Evolutionary conservation across 2,113 vertebrate genomes (phyloP).

Genomic region (Silurus glanis): DNA sequence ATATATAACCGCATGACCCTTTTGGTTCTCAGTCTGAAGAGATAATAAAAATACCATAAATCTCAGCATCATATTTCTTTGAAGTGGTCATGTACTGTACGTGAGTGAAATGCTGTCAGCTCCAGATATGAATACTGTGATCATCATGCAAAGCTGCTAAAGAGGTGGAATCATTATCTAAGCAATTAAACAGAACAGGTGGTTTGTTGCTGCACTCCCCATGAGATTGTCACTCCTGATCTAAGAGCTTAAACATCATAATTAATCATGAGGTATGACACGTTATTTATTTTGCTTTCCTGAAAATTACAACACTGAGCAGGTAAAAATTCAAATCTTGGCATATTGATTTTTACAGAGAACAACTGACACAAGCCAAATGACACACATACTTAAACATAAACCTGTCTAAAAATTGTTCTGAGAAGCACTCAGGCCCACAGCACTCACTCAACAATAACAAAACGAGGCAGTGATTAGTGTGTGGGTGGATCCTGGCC

Average conservation of each 20-base stretch:
- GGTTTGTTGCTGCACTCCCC: neutral
- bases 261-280: slow-evolving; percentile 1
- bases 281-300: neutral
- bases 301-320: neutral
- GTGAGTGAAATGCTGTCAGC: slow-evolving; percentile 12
- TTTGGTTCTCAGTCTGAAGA: neutral
- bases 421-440: slow-evolving; percentile 11
- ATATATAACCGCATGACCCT: no score
- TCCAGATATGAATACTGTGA: slow-evolving; percentile 25
- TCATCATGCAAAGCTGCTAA: slow-evolving; percentile 5
- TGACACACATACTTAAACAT: neutral
- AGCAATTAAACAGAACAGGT: slow-evolving; percentile 1
- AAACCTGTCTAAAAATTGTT: neutral
- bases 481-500: slow-evolving; percentile 20
- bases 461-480: slow-evolving; percentile 17
- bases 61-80: slow-evolving; percentile 1
- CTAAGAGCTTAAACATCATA: neutral
- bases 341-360: neutral
- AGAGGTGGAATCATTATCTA: slow-evolving; percentile 38
- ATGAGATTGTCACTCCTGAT: neutral
- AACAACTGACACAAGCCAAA: neutral
- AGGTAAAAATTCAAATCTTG: neutral
- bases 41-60: neutral
- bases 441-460: slow-evolving; percentile 28
- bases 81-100: neutral